Percentiles rank a stretch among this genome's conserved stretches.
These are phyloP conservation scores for Cisticola juncidis DNA, from an alignment of 2,113 vertebrate genomes.

Conservation along the genomic window DNA sequence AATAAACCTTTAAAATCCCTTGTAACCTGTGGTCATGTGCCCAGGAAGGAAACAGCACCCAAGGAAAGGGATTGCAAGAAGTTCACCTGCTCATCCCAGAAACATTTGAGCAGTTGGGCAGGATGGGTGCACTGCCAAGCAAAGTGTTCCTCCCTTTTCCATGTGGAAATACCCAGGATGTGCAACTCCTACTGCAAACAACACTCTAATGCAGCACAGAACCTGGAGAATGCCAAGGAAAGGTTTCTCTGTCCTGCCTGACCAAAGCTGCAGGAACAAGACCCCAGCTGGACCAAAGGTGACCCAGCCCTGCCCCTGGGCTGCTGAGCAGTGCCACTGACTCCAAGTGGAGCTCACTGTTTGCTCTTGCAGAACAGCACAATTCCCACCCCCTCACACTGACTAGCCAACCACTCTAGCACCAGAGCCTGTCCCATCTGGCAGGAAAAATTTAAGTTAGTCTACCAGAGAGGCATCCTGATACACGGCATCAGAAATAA, in stretches of 20 bases:
- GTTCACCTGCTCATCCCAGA: neutral
- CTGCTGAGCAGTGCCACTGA: neutral
- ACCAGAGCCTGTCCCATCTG: neutral
- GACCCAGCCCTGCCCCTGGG: neutral
- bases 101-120: neutral
- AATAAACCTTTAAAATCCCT: too few relatives aligned
- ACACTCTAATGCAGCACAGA: neutral
- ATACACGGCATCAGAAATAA: neutral
- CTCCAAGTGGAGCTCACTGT: neutral
- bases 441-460: neutral
- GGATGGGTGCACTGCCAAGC: neutral
- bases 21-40: too few relatives aligned
- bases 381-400: neutral
- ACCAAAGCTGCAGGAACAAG: neutral
- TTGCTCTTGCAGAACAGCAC: neutral
- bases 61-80: neutral
- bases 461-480: neutral
- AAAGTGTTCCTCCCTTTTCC: neutral
- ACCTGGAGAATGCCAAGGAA: neutral
- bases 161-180: neutral
- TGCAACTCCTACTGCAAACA: neutral
- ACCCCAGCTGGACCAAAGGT: neutral
- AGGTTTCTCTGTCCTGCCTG: neutral
- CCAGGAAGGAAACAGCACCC: neutral
- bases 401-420: neutral